Evolutionary conservation across 2,797 vertebrate species (phyloP).

Genomic region (Australoheros facetus): DNA sequence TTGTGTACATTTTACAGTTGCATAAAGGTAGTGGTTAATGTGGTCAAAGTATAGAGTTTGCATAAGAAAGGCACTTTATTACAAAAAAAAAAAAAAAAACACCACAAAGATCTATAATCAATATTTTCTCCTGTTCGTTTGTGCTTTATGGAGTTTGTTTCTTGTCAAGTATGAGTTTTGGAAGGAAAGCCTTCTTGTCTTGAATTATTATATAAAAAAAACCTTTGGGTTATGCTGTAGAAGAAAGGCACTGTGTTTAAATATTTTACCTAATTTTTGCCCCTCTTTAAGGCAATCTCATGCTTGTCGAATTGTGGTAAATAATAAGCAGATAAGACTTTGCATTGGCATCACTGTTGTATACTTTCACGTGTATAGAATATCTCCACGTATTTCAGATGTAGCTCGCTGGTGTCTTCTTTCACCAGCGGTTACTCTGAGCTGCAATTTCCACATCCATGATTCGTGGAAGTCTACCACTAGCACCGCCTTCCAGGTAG

Average conservation of each 20-base stretch:
- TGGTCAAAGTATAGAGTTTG: slow-evolving; percentile 17
- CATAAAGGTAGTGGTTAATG: slow-evolving; percentile 44
- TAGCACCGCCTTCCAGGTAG: slow-evolving; percentile 84
- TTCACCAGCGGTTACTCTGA: slow-evolving; percentile 81
- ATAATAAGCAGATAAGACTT: slow-evolving; percentile 1
- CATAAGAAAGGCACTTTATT: slow-evolving; percentile 45
- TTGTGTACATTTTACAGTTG: slow-evolving; percentile 54
- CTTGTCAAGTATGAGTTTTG: slow-evolving; percentile 24
- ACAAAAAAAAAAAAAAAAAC: neutral
- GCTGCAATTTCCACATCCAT: slow-evolving; percentile 72
- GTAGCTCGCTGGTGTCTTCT: neutral
- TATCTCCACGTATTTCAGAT: neutral
- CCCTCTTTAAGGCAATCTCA: slow-evolving; percentile 11
- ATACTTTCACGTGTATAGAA: neutral
- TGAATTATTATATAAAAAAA: slow-evolving; percentile 27
- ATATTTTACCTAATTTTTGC: slow-evolving; percentile 18
- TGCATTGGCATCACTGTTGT: neutral
- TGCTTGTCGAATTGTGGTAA: slow-evolving; percentile 15
- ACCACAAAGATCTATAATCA: slow-evolving; percentile 7
- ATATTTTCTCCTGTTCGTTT: neutral
- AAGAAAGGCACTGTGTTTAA: slow-evolving; percentile 43
- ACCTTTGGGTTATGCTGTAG: slow-evolving; percentile 65
- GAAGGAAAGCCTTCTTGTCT: slow-evolving; percentile 55
- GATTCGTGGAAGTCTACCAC: slow-evolving; percentile 82
- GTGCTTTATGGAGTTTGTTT: slow-evolving; percentile 12